A percentile compares a stretch with the other conserved stretches of the same genome.
phyloP scores from a whole-genome alignment of 2,113 vertebrate genomes.

The Chionomys nivalis region DNA sequence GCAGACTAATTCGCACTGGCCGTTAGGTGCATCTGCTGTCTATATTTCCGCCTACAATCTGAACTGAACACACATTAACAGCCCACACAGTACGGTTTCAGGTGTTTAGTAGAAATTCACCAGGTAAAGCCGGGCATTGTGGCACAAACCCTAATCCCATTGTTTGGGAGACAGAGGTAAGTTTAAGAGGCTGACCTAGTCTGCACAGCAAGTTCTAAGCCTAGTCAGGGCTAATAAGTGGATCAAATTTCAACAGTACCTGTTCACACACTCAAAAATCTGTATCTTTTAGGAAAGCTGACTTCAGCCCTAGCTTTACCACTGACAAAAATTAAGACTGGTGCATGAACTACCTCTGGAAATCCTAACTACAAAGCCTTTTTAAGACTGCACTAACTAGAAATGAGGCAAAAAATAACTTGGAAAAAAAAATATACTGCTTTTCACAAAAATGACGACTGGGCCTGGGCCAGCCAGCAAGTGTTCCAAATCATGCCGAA shows the following conservation, averaged over 20 bases:
- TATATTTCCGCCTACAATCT: neutral
- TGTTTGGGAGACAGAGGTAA: neutral
- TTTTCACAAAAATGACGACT: neutral
- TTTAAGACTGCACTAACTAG: neutral
- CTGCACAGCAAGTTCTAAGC: neutral
- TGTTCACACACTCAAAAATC: constrained; percentile 26
- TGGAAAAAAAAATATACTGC: neutral
- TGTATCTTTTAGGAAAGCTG: neutral
- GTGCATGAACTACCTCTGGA: neutral
- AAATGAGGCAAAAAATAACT: neutral
- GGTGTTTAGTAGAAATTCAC: neutral
- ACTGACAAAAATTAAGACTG: neutral
- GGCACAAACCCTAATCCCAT: neutral
- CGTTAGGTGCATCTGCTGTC: neutral
- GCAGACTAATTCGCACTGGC: neutral
- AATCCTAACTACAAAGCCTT: neutral
- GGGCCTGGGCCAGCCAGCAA: too few relatives aligned
- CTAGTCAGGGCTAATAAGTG: neutral
- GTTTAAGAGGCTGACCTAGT: neutral
- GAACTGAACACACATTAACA: neutral
- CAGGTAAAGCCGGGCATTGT: neutral
- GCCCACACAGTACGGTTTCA: neutral
- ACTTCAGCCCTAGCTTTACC: neutral
- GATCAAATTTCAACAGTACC: neutral
- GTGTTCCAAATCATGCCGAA: neutral